Evolutionary conservation across 2,797 vertebrate species (phyloP).

Genomic region (Dryobates pubescens): DNA sequence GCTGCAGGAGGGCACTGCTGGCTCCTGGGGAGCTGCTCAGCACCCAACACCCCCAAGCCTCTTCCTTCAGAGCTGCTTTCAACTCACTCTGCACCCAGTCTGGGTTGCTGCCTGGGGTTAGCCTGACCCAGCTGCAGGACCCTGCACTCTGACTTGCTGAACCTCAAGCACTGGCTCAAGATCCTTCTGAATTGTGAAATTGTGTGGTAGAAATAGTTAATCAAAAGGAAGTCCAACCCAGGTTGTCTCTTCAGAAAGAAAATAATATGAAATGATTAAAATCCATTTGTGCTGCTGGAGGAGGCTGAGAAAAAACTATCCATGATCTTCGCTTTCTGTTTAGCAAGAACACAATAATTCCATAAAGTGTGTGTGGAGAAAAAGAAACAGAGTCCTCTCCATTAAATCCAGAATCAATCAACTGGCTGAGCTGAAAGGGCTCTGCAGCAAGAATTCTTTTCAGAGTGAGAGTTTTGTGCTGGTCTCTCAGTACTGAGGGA

Average conservation of each 20-base stretch:
- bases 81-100: too few species aligned
- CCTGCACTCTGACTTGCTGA: too few species aligned
- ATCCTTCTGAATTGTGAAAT: neutral
- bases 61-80: too few species aligned
- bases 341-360: slow-evolving; percentile 5
- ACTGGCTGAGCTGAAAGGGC: neutral
- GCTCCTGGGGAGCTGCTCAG: too few species aligned
- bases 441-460: slow-evolving; percentile 9
- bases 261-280: neutral
- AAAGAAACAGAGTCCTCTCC: neutral
- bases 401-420: slow-evolving; percentile 34
- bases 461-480: neutral
- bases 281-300: neutral
- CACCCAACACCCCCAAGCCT: too few species aligned
- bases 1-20: too few species aligned
- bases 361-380: neutral
- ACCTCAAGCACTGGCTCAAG: too few species aligned
- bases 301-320: neutral
- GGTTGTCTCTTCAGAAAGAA: neutral
- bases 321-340: slow-evolving; percentile 17
- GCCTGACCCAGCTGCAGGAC: too few species aligned
- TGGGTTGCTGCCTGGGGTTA: too few species aligned
- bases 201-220: neutral
- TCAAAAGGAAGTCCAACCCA: slow-evolving; percentile 2
- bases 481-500: neutral